Evolutionary conservation across 2,888 invertebrate genomes (phyloP).

Genomic region (Nephrotoma flavescens): DNA sequence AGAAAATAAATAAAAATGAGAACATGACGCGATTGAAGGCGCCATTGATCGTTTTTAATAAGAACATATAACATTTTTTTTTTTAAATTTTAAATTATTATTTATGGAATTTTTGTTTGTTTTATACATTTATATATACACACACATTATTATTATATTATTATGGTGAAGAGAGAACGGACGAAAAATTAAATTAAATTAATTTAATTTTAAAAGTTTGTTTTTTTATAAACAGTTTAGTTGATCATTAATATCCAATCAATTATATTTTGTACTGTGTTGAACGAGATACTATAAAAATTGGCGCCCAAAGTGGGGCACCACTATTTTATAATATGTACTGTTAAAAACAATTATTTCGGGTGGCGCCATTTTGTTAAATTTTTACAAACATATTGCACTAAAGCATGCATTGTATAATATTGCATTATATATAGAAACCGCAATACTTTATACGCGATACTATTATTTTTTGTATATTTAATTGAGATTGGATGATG

Average conservation of each 20-base stretch:
- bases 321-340: not conserved
- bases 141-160: not conserved
- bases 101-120: not conserved
- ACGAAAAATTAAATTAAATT: not conserved
- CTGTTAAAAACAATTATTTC: not conserved
- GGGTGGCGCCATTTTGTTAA: not conserved
- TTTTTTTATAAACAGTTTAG: not conserved
- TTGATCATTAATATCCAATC: not conserved
- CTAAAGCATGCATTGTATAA: not conserved
- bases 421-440: not conserved
- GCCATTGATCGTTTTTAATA: slow-evolving; percentile 4
- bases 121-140: not conserved
- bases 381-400: not conserved
- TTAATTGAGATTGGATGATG: not conserved
- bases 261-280: not conserved
- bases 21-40: slow-evolving; percentile 4
- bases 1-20: slow-evolving; percentile 4
- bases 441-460: not conserved
- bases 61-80: not conserved
- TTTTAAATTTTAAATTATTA: not conserved
- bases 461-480: not conserved
- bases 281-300: not conserved
- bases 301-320: not conserved
- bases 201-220: not conserved
- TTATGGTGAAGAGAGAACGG: not conserved